Conservation (phyloP, 2,888 invertebrate genomes). For the Lithophane socia region DNA sequence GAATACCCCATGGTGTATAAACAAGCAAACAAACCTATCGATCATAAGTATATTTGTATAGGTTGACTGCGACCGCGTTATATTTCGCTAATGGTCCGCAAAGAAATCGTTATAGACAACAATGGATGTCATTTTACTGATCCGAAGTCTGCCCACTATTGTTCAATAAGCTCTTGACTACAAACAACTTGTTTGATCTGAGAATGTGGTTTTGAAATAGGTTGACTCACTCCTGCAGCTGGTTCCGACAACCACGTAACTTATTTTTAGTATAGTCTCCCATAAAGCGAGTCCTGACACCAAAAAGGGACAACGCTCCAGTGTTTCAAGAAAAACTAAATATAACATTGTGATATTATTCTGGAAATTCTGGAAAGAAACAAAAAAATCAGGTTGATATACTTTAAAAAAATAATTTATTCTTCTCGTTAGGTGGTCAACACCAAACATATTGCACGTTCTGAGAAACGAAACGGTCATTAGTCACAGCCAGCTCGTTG, state of each 20-base stretch:
- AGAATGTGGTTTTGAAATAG: slow-evolving; percentile 40
- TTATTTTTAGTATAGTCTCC: slow-evolving; percentile 51
- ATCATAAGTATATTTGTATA: slow-evolving; percentile 50
- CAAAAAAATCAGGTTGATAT: slow-evolving; percentile 48
- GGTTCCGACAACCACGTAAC: slow-evolving; percentile 32
- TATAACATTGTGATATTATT: slow-evolving; percentile 51
- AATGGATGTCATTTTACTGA: slow-evolving; percentile 39
- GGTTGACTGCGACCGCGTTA: slow-evolving; percentile 42
- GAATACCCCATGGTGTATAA: slow-evolving; percentile 15
- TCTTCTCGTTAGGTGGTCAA: slow-evolving; percentile 57
- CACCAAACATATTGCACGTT: slow-evolving; percentile 55
- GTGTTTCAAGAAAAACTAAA: slow-evolving; percentile 53
- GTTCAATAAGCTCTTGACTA: slow-evolving; percentile 38
- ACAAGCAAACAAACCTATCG: slow-evolving; percentile 42
- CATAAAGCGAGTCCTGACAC: slow-evolving; percentile 61
- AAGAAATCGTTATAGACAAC: slow-evolving; percentile 60
- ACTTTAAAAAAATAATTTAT: slow-evolving; percentile 57
- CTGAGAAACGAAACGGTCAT: slow-evolving; percentile 57
- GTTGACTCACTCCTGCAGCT: slow-evolving; percentile 41
- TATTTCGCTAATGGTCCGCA: slow-evolving; percentile 63
- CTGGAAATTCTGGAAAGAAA: slow-evolving; percentile 60
- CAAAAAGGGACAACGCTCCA: slow-evolving; percentile 52
- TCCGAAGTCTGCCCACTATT: slow-evolving; percentile 20
- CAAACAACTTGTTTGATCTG: slow-evolving; percentile 33
- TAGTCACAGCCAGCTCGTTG: slow-evolving; percentile 57